Base-by-base conservation (phyloP, 1,140 invertebrate genomes). In the Onthophagus taurus region DNA sequence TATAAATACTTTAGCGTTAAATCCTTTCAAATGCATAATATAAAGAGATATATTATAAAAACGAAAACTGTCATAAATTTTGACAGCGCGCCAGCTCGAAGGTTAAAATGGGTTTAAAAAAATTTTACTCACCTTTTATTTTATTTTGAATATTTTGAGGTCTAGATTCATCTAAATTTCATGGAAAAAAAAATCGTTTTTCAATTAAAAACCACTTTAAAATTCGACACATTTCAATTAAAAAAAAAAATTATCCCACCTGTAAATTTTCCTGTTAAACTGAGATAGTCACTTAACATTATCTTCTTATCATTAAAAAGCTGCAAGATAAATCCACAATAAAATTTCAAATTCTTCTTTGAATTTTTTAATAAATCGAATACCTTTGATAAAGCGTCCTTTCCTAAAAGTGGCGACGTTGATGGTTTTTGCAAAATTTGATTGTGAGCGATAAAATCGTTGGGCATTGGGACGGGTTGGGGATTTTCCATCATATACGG, bases 221-320 rank as follows among this genome's bases (percentile, higher is more conserved):
- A n/a, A n/a, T n/a, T n/a, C n/a, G n/a, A n/a, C n/a, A n/a, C n/a
- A n/a, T n/a, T n/a, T n/a, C n/a, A 26, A 34, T 31, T 14, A 33
- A n/a, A 34, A 26, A 6, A 12, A 26, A 45, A 41, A 45, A 48
- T 16, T 26, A 31, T 38, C 54, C 35, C 48, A 57, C 55, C 55
- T 50, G 46, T 39, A 24, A 39, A 21, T 48, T 49, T 51, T 3
- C 47, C 52, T 11, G 56, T 49, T 14, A 56, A 34, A 46, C 45
- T 52, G 13, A 58, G 38, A 47, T 48, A 58, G 36, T 58, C 56
- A 9, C 52, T 48, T 19, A 58, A 45, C 23, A 38, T 49, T 23
- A 58, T 58, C 47, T 53, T 58, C 38, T 56, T 51, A 18, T 58
- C 56, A 16, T 47, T 49, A 51, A 58, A 54, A 4, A 58, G 35